Conservation (phyloP, 2,888 invertebrate genomes). For the Cordilura impudica region DNA sequence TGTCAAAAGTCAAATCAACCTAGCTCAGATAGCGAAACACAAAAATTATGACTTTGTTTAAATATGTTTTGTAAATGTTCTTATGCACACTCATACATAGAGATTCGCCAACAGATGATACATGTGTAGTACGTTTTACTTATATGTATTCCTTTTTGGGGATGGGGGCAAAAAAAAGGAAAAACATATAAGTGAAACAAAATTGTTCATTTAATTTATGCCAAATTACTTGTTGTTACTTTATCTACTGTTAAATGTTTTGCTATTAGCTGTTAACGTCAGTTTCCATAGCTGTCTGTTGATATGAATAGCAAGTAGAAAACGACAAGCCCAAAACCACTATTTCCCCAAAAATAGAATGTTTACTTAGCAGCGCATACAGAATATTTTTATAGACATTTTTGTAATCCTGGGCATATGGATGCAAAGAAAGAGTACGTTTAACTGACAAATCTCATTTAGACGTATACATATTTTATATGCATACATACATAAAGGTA, state of each 20-base stretch:
- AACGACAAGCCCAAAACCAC: too few species aligned
- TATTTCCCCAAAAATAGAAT: too few species aligned
- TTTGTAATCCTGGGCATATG: too few species aligned
- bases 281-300: background rate
- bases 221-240: conserved; percentile 54
- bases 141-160: background rate
- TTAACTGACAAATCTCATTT: too few species aligned
- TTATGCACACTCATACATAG: background rate
- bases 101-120: background rate
- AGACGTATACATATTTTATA: too few species aligned
- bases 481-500: too few species aligned
- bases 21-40: background rate
- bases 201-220: conserved; percentile 57
- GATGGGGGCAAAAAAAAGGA: background rate
- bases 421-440: too few species aligned
- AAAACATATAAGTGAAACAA: conserved; percentile 36
- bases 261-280: conserved; percentile 52
- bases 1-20: background rate
- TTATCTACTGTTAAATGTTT: conserved; percentile 50
- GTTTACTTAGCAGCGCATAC: too few species aligned
- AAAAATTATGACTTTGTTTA: background rate
- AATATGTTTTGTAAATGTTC: conserved; percentile 15
- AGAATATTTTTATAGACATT: too few species aligned
- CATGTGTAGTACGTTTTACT: background rate
- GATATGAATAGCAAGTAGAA: too few species aligned